Evolutionary conservation across 2,113 vertebrate genomes (phyloP).

Genomic region (Taxidea taxus): DNA sequence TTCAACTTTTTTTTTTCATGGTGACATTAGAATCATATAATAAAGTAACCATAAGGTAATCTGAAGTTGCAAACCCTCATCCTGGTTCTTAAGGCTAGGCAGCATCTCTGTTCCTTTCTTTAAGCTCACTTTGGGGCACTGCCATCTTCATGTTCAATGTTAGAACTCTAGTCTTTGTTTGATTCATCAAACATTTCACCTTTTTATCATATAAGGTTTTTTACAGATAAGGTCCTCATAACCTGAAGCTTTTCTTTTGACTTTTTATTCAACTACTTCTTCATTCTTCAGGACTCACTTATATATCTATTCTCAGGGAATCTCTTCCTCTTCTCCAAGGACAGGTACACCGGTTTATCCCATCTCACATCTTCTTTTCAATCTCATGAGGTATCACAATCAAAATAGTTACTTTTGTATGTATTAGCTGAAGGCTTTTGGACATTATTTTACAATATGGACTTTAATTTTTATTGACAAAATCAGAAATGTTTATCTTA

Average conservation of each 20-base stretch:
- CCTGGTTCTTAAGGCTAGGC: not conserved
- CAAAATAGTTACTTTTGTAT: not conserved
- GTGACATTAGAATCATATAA: not conserved
- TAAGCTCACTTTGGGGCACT: not conserved
- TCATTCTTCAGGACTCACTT: not conserved
- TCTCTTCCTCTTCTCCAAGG: not conserved
- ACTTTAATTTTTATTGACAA: not conserved
- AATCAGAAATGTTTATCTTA: not conserved
- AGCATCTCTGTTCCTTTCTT: not conserved
- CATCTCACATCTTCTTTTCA: not conserved
- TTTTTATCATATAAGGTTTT: not conserved
- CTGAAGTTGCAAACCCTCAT: not conserved
- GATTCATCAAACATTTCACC: not conserved
- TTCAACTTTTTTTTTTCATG: not conserved
- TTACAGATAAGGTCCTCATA: not conserved
- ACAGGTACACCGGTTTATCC: not conserved
- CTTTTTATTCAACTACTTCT: not conserved
- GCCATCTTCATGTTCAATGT: not conserved
- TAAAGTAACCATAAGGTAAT: not conserved
- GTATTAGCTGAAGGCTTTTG: not conserved
- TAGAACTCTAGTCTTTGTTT: not conserved
- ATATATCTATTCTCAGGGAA: not conserved
- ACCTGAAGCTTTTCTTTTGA: not conserved
- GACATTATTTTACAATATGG: not conserved
- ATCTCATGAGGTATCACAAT: not conserved